Evolutionary conservation across 2,797 vertebrate genomes (phyloP).

Genomic region (Amniataba percoides): DNA sequence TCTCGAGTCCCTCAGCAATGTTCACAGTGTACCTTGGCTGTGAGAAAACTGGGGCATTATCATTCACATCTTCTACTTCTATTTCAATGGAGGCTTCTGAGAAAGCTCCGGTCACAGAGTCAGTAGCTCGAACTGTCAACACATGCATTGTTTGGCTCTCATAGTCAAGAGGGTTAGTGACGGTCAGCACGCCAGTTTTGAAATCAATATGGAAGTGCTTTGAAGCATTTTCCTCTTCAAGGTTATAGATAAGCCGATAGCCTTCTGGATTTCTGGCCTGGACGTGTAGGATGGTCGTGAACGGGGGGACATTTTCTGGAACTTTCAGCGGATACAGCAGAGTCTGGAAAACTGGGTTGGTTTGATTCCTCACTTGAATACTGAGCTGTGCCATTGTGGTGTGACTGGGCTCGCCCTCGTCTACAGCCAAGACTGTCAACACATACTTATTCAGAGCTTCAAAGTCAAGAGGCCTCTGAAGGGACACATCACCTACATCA

Average conservation of each 20-base stretch:
- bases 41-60: slow-evolving; percentile 92
- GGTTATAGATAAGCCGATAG: slow-evolving; percentile 95
- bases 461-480: slow-evolving; percentile 93
- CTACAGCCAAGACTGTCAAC: slow-evolving; percentile 89
- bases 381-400: slow-evolving; percentile 86
- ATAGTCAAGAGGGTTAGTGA: slow-evolving; percentile 91
- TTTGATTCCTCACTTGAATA: slow-evolving; percentile 93
- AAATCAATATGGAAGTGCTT: slow-evolving; percentile 93
- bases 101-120: slow-evolving; percentile 92
- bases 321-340: slow-evolving; percentile 92
- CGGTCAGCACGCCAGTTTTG: slow-evolving; percentile 94
- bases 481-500: slow-evolving; percentile 92
- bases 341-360: slow-evolving; percentile 95
- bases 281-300: slow-evolving; percentile 94
- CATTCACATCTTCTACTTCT: slow-evolving; percentile 94
- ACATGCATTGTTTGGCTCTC: slow-evolving; percentile 89
- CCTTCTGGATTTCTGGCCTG: slow-evolving; percentile 97
- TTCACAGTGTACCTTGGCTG: slow-evolving; percentile 82
- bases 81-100: slow-evolving; percentile 94
- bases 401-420: slow-evolving; percentile 88
- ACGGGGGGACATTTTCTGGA: slow-evolving; percentile 92
- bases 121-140: slow-evolving; percentile 92
- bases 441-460: slow-evolving; percentile 93
- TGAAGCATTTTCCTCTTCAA: slow-evolving; percentile 90
- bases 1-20: slow-evolving; percentile 89